phyloP scores from a whole-genome alignment of 2,888 invertebrate species.

The Leptinotarsa peninsularis region DNA sequence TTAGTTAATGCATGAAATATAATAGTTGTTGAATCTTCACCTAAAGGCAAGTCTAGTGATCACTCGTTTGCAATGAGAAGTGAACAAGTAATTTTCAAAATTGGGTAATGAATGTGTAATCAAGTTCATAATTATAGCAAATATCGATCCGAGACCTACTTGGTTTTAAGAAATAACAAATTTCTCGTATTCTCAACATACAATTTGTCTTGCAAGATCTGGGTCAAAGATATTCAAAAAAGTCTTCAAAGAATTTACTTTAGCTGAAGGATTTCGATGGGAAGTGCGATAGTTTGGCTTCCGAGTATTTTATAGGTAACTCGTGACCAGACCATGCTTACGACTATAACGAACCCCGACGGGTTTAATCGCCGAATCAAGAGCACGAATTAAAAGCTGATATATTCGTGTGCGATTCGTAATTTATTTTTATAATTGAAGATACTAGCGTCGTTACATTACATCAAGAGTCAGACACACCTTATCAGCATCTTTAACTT shows the following conservation, averaged over 20 bases:
- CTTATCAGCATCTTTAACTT: neutral
- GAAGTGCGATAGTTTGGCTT: slow-evolving; percentile 9
- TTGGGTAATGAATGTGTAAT: neutral
- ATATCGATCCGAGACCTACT: slow-evolving; percentile 6
- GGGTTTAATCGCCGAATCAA: neutral
- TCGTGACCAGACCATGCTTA: neutral
- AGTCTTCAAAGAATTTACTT: slow-evolving; percentile 2
- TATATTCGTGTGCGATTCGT: neutral
- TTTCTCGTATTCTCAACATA: neutral
- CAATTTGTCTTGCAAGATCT: slow-evolving; percentile 5
- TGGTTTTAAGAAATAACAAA: neutral
- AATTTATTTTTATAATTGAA: neutral
- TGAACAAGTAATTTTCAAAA: neutral
- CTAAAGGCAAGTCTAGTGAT: neutral
- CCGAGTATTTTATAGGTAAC: slow-evolving; percentile 3
- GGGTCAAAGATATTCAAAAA: slow-evolving; percentile 3
- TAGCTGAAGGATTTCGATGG: slow-evolving; percentile 1
- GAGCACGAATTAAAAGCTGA: neutral
- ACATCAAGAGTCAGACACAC: neutral
- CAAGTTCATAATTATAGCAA: neutral
- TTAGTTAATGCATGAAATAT: no score
- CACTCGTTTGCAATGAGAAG: neutral
- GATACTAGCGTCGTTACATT: neutral
- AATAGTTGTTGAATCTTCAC: no score
- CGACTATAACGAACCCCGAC: neutral